These are phyloP conservation scores for Torymus texanus DNA, from an alignment of 2,888 invertebrate species.

Conservation along the genomic window DNA sequence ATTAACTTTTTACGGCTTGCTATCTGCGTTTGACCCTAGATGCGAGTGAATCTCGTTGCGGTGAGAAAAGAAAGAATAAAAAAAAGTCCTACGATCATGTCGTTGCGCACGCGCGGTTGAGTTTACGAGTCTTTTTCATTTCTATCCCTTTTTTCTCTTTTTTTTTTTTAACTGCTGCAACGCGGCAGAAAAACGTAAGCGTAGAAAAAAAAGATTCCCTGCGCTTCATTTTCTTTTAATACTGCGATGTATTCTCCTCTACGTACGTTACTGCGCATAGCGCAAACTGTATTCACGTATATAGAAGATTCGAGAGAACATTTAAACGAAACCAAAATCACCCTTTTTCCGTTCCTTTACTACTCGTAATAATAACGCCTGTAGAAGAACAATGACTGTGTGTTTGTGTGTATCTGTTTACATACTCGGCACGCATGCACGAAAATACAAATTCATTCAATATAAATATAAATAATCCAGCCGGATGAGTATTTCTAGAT, in stretches of 20 bases:
- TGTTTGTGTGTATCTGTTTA: slow-evolving; percentile 4
- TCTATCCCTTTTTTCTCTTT: too few species aligned
- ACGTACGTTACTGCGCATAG: neutral
- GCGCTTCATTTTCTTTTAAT: slow-evolving; percentile 34
- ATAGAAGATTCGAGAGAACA: neutral
- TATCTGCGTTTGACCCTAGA: slow-evolving; percentile 2
- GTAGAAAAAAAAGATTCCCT: slow-evolving; percentile 10
- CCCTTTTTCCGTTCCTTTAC: too few species aligned
- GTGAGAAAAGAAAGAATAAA: slow-evolving; percentile 5
- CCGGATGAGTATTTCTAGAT: too few species aligned
- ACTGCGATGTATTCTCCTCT: slow-evolving; percentile 28
- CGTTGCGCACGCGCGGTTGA: neutral
- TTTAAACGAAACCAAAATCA: too few species aligned
- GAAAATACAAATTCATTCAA: slow-evolving; percentile 8
- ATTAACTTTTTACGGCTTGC: neutral
- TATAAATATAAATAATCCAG: neutral
- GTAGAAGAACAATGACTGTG: slow-evolving; percentile 36
- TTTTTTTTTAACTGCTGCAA: too few species aligned
- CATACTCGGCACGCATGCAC: neutral
- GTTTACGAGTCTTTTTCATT: too few species aligned
- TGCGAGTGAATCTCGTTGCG: slow-evolving; percentile 13
- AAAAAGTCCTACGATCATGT: neutral
- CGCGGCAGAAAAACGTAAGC: neutral
- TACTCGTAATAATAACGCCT: slow-evolving; percentile 2
- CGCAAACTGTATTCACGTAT: slow-evolving; percentile 11